Conservation (phyloP, 2,888 invertebrate species). For the Chrysopilus asiliformis region DNA sequence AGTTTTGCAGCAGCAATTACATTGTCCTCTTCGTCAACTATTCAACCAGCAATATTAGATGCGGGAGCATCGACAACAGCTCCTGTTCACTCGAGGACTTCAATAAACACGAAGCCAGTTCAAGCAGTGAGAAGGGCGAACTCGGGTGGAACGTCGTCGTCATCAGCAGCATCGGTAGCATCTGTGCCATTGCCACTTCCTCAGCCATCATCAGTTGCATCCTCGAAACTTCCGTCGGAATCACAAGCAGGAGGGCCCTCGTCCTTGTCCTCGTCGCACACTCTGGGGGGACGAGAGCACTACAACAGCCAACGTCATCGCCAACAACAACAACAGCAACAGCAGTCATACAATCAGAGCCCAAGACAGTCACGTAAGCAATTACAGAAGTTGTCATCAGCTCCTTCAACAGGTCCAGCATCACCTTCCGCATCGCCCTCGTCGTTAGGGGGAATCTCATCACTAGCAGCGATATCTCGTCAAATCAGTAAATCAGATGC, state of each 20-base stretch:
- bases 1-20: too few relatives aligned
- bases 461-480: neutral
- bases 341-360: neutral
- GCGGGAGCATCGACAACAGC: too few relatives aligned
- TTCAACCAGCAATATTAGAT: too few relatives aligned
- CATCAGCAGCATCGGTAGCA: neutral
- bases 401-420: neutral
- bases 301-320: neutral
- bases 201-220: too few relatives aligned
- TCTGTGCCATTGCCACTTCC: neutral
- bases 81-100: too few relatives aligned
- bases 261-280: neutral
- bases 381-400: neutral
- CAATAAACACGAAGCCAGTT: too few relatives aligned
- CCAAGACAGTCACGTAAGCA: neutral
- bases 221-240: too few relatives aligned
- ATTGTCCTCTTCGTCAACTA: too few relatives aligned
- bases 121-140: too few relatives aligned
- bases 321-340: neutral
- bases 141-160: conserved; percentile 1
- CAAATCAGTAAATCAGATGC: too few relatives aligned
- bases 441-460: neutral
- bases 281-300: neutral
- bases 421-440: neutral
- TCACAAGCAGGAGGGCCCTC: too few relatives aligned